Evolutionary conservation across 2,888 invertebrate species (phyloP), one percentile per base, ranked within the genome.

Genomic region (Amiota communis): DNA sequence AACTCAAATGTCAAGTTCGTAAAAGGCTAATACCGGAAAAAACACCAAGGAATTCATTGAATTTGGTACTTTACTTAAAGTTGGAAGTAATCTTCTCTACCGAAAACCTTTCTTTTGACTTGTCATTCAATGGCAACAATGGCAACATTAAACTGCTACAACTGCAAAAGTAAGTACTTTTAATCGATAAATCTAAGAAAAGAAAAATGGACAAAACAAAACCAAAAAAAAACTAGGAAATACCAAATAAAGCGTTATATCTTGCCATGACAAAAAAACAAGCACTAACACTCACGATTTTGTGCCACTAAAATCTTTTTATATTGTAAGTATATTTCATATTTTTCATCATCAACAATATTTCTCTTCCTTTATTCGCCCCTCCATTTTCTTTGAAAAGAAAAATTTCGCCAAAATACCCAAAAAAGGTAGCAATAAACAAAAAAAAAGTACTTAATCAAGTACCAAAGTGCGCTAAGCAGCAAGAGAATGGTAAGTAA

Each of bases 1-100:
- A 83, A 82, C 81, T 59, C 74, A 83, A 80, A 83, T 85, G 85
- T 83, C 82, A 82, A 79, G 78, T 78, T 81, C 76, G 74, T 49
- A 47, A 48, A 48, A 36, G n/a, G 15, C 15, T 15, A 15, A 57
- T 15, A 56, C n/a, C n/a, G n/a, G 1, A 4, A 4, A 51, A 51
- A 51, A 56, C 6, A 56, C 17, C 23, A 20, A 12, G 59, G 23
- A 59, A 17, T 59, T n/a, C 2, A 15, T 6, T 36, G 8, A 36
- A 36, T 36, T 36, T 36, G 36, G 6, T 36, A 36, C 23, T 23
- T 23, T 23, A 23, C 36, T 36, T 36, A 36, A 36, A 6, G 36
- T 36, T 23, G 8, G 11, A 10, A 17, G 59, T 23, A 20, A 17
- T 23, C 23, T 23, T 23, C 23, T 23, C 17, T 20, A 1, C 17